Percentiles rank a stretch among this genome's conserved stretches.
phyloP scores from a whole-genome alignment of 1,140 invertebrate genomes.

The Drosophila novamexicana region DNA sequence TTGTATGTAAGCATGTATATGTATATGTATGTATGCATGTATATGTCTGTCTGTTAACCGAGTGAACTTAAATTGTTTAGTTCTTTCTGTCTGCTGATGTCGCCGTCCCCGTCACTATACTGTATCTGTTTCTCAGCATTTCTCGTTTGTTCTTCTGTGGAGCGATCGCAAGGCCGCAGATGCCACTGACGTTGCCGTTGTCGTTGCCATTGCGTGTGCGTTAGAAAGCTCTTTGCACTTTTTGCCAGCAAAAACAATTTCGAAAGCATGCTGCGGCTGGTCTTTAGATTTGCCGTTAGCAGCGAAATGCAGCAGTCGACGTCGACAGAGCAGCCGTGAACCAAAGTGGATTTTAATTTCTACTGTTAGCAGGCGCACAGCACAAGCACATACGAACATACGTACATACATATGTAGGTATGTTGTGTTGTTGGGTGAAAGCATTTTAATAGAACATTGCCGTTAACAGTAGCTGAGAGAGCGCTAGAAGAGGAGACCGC shows the following conservation, averaged over 20 bases:
- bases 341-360: slow-evolving; percentile 32
- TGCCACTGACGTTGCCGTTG: slow-evolving; percentile 1
- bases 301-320: background rate
- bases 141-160: slow-evolving; percentile 64
- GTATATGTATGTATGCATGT: slow-evolving; percentile 9
- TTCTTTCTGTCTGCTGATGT: slow-evolving; percentile 43
- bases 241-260: slow-evolving; percentile 10
- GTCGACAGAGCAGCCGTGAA: slow-evolving; percentile 13
- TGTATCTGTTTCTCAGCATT: slow-evolving; percentile 51
- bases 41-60: slow-evolving; percentile 65
- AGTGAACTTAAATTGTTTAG: slow-evolving; percentile 79
- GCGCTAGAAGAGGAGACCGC: slow-evolving; percentile 3
- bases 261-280: slow-evolving; percentile 5
- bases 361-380: slow-evolving; percentile 51
- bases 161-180: slow-evolving; percentile 53
- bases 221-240: slow-evolving; percentile 69
- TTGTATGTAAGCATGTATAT: slow-evolving; percentile 5
- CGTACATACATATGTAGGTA: background rate
- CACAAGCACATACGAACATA: slow-evolving; percentile 9
- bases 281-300: slow-evolving; percentile 22
- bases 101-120: slow-evolving; percentile 3
- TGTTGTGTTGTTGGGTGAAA: slow-evolving; percentile 38
- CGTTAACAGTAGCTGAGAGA: slow-evolving; percentile 25
- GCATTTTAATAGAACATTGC: slow-evolving; percentile 40
- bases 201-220: slow-evolving; percentile 20